Conservation (phyloP, 2,888 invertebrate species). For the Eilema depressum region DNA sequence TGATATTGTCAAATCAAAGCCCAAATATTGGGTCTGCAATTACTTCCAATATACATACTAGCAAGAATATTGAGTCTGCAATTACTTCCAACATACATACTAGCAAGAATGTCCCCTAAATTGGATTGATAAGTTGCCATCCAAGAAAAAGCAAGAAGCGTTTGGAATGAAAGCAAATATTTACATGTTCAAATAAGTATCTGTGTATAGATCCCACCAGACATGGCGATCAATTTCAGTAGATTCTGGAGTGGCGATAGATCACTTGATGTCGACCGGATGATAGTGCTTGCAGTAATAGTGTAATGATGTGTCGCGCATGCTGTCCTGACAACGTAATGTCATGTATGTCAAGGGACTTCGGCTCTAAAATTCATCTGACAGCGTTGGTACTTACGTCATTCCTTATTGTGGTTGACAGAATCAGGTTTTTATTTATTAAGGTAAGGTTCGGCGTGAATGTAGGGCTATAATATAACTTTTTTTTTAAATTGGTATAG, state of each 20-base stretch:
- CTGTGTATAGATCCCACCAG: background rate
- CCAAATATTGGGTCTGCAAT: too few species aligned
- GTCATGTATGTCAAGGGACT: constrained; percentile 14
- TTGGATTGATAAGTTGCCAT: too few species aligned
- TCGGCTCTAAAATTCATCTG: constrained; percentile 5
- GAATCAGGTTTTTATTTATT: background rate
- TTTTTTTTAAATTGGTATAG: too few species aligned
- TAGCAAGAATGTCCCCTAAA: too few species aligned
- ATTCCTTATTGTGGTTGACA: background rate
- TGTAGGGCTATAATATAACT: background rate
- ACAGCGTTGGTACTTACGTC: background rate
- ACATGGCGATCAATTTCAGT: constrained; percentile 48
- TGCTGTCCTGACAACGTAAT: constrained; percentile 30
- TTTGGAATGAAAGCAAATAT: background rate
- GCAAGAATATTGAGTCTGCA: too few species aligned
- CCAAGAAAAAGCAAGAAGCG: too few species aligned
- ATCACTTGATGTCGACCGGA: constrained; percentile 54
- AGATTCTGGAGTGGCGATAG: constrained; percentile 42
- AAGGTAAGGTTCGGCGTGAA: background rate
- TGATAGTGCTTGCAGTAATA: constrained; percentile 55
- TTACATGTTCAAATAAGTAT: background rate
- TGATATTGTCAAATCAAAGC: too few species aligned
- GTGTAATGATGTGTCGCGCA: constrained; percentile 44
- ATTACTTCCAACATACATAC: too few species aligned
- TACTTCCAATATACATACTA: too few species aligned